Base-by-base conservation (phyloP, 2,797 vertebrate genomes). In the Arnoldichthys spilopterus region DNA sequence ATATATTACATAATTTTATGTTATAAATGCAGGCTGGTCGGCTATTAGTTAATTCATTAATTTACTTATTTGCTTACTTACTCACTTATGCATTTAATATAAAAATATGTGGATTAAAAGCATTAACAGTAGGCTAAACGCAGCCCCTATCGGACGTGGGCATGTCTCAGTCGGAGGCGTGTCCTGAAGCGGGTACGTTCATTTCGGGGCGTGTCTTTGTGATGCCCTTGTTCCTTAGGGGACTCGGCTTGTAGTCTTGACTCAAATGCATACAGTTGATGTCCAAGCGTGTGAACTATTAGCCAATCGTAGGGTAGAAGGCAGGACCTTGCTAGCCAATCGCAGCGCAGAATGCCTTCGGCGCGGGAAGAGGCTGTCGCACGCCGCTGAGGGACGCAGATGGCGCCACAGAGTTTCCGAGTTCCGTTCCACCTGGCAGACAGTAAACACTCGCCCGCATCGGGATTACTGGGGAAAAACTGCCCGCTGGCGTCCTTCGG, bases 401-500 rank as follows among this genome's bases (percentile, higher is more conserved):
- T 63, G 62, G 32, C 34, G 62, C 34, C 62, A 37, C 32, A 64
- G 62, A 22, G 18, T 37, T 40, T 64, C 32, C 32, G 34, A 40
- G 62, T 20, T 32, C 20, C 40, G 34, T 3, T 32, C 6, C 2
- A 3, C 8, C 28, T 9, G 26, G 6, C 18, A 34, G 61, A 63
- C 61, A 9, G 61, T 63, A 63, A 63, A 63, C 61, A 63, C 16
- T 37, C 4, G 15, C 3, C 32, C 34, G 62, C 62, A 5, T 3
- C 9, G 34, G n/a, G 20, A 64, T 64, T 64, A 64, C 32, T 12
- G 62, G 20, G n/a, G 34, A 64, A 22, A 4, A 20, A 37, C 32
- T 40, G 62, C 34, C 59, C 62, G 34, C 62, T 40, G 32, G 62
- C 62, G 62, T n/a, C 34, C 62, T 40, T 40, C 62, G 12, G 13